Base-by-base conservation (phyloP, 1,140 invertebrate genomes). In the Theocolax elegans region DNA sequence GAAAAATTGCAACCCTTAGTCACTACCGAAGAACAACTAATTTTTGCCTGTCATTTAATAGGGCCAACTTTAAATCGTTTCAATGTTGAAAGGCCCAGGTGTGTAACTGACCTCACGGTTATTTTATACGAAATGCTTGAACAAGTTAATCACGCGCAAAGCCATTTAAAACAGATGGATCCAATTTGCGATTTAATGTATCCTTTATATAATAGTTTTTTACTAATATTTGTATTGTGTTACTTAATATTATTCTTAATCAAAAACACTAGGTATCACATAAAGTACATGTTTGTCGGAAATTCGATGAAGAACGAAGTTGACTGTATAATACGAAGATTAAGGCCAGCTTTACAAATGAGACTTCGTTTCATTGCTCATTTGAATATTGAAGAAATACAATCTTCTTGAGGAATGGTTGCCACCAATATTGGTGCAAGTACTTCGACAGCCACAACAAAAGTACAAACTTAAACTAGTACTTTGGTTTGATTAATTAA, bases 221-320 rank as follows among this genome's bases (percentile, higher is more conserved):
- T 35, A 35, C 10, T 54, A 13, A 35, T 35, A 31, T 54, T 12
- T 54, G 29, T 49, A 23, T 21, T 10, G 21, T 29, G 15, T 27
- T 3, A 60, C n/a, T n/a, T n/a, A n/a, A n/a, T n/a, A n/a, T n/a
- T 46, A 21, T 46, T 35, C 67, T 70, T 70, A 64, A 70, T 25
- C 27, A 48, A 35, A 56, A 21, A 53, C n/a, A n/a, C 58, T 48
- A 70, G 67, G 21, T 70, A 71, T 86, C 93, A 95, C 78, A 94
- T 95, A 48, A 99, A 99, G 84, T 99, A 99, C 80, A 98, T 97
- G 92, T 97, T 97, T 87, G 95, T 97, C 42, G 97, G 97, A 1
- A 96, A 99, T 82, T 92, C 92, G 59, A 94, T 97, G 85, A 98
- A 97, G 80, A 92, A 90, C 68, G 96, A 98, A 81, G 91, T 96